Percentiles rank a stretch among this genome's conserved stretches.
Evolutionary conservation across 2,113 vertebrate species (phyloP).

Genomic region (Morone chrysops): DNA sequence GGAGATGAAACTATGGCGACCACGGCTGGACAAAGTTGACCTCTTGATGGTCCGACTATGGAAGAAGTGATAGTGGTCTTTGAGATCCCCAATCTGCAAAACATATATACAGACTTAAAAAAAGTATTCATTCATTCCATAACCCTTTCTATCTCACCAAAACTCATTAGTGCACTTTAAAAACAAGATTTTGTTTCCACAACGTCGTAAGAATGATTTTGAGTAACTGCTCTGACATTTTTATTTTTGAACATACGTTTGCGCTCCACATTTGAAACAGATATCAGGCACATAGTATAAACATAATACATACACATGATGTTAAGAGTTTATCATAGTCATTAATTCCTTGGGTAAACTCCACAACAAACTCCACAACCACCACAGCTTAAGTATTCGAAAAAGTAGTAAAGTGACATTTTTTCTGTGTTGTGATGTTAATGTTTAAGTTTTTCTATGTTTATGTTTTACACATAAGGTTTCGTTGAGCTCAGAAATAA

Average conservation of each 20-base stretch:
- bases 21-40: constrained; percentile 94
- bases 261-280: background rate
- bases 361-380: background rate
- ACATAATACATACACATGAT: background rate
- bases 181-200: background rate
- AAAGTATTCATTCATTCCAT: background rate
- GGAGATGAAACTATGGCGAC: constrained; percentile 98
- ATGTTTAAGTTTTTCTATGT: background rate
- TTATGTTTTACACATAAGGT: background rate
- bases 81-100: constrained; percentile 94
- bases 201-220: background rate
- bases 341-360: background rate
- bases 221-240: background rate
- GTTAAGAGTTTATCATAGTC: background rate
- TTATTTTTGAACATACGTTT: constrained; percentile 6
- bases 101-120: constrained; percentile 45
- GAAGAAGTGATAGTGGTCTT: constrained; percentile 99
- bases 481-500: background rate
- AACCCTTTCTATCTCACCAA: background rate
- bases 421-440: background rate
- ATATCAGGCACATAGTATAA: constrained; percentile 9
- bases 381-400: background rate
- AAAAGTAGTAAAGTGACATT: background rate
- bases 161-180: background rate
- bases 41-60: constrained; percentile 99